Evolutionary conservation across 2,797 vertebrate genomes (phyloP).

Genomic region (Florisuga fusca): DNA sequence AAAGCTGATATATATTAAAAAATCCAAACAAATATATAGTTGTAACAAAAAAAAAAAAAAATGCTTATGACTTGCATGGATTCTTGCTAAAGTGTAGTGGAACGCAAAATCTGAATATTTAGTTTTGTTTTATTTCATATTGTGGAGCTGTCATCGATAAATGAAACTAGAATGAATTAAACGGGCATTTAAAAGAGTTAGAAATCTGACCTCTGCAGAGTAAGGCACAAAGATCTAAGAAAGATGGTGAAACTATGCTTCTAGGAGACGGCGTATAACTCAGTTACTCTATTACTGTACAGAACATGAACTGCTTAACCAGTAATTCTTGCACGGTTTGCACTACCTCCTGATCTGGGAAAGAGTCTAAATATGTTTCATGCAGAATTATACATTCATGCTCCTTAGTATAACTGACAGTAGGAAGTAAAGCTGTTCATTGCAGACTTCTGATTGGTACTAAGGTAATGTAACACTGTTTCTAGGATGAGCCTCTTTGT

Average conservation of each 20-base stretch:
- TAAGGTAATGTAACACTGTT: not conserved
- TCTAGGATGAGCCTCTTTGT: not conserved
- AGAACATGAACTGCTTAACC: not conserved
- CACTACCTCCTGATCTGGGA: not conserved
- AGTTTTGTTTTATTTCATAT: not conserved
- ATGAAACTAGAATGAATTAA: not conserved
- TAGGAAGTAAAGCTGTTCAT: not conserved
- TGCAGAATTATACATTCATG: not conserved
- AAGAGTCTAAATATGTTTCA: not conserved
- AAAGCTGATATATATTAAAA: not conserved
- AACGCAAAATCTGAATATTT: not conserved
- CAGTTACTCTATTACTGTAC: not conserved
- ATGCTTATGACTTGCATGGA: accelerated
- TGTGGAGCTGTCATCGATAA: not conserved
- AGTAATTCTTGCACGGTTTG: not conserved
- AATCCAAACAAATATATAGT: not conserved
- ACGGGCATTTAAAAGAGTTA: not conserved
- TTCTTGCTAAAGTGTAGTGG: not conserved
- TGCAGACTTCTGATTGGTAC: not conserved
- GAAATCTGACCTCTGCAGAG: not conserved
- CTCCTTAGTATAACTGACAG: not conserved
- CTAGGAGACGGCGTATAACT: not conserved
- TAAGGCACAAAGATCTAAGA: not conserved
- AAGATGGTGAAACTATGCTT: not conserved
- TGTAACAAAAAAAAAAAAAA: not conserved